Base-by-base conservation (phyloP, 2,797 vertebrate genomes). In the Peromyscus aztecus region DNA sequence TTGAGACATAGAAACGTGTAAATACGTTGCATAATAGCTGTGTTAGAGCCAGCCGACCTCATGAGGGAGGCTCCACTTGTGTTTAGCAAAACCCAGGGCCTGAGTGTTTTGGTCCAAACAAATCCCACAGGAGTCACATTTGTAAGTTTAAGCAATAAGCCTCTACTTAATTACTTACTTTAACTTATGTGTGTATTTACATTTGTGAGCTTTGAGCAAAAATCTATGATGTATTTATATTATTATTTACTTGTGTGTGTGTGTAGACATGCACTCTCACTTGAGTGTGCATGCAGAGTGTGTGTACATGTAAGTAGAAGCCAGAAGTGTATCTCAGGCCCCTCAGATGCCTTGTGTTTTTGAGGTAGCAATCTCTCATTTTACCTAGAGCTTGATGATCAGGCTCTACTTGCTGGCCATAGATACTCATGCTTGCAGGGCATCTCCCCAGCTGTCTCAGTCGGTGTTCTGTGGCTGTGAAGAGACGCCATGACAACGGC, bases 1-100 rank as follows among this genome's bases (percentile, higher is more conserved):
- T 49, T n/a, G 52, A 82, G 21, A 87, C 67, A 11, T 37, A 9
- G 75, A 86, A 63, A 37, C 4, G 9, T 3, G 0, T 43, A 46
- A 21, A 27, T 46, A 0, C 16, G 34, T 86, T 80, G 27, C 37
- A 69, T 43, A 17, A n/a, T 1, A 8, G 71, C 55, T 49, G 0
- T 31, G 34, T 78, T 19, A 19, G 65, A 24, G 46, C 76, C 16
- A 0, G 29, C 17, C 12, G 23, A 67, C 0, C 10, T 57, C 61
- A 14, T 0, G 0, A 40, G 6, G 12, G 59, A 0, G 3, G 43
- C 77, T 65, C 34, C 10, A 11, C 0, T 34, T 43, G 21, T 65
- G 37, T 52, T 55, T 49, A 4, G 52, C 71, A 43, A 90, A 90
- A 65, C 3, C 40, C 4, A 0, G 65, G 29, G 55, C 6, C 46